These are phyloP conservation scores for Sus scrofa DNA, from an alignment of 2,113 vertebrate genomes.

Conservation along the genomic window DNA sequence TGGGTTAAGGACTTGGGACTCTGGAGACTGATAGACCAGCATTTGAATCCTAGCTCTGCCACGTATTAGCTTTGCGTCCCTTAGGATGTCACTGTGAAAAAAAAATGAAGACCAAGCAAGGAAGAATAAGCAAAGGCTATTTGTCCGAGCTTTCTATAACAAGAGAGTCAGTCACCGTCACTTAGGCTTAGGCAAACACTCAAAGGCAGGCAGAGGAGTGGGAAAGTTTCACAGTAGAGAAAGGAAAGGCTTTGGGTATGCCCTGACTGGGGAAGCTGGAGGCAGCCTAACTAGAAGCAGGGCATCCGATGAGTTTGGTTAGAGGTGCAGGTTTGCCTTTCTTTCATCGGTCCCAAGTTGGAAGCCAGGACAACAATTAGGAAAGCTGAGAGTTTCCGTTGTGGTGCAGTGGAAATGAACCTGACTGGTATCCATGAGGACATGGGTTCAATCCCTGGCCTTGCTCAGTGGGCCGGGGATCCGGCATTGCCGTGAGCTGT, in stretches of 20 bases:
- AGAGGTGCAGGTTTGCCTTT: neutral
- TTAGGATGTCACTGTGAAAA: neutral
- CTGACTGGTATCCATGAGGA: too few species aligned
- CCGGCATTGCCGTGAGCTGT: too few species aligned
- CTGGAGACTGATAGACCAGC: neutral
- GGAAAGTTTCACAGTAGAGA: neutral
- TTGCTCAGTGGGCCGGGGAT: too few species aligned
- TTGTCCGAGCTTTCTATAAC: neutral
- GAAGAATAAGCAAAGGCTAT: neutral
- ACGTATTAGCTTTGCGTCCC: neutral
- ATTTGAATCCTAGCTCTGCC: neutral
- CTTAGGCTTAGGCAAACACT: neutral
- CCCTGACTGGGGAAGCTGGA: neutral
- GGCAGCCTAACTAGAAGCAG: neutral
- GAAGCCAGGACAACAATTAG: neutral
- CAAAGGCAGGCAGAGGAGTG: slow-evolving; percentile 19
- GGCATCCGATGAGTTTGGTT: neutral
- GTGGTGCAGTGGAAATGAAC: too few species aligned
- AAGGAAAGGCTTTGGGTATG: neutral
- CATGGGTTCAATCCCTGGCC: too few species aligned
- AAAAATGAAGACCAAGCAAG: neutral
- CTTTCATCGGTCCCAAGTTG: neutral
- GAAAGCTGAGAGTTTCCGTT: neutral
- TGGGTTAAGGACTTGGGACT: slow-evolving; percentile 1
- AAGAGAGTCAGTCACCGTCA: neutral